Conservation (phyloP, 2,888 invertebrate species). For the Ypsolopha scabrella region DNA sequence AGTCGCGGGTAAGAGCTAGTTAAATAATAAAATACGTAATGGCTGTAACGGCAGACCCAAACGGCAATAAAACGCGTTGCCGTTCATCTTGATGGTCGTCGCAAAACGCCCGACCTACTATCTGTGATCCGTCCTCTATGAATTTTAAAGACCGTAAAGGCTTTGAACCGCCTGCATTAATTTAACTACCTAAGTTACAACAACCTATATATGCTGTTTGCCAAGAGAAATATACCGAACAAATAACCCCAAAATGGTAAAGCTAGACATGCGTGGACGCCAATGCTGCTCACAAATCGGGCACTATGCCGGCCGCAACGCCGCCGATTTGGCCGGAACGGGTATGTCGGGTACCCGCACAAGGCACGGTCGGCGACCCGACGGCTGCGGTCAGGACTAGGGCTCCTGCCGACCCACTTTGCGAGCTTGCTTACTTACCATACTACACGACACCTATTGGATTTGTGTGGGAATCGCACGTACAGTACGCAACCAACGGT, state of each 20-base stretch:
- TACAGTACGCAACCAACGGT: neutral
- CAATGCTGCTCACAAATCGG: neutral
- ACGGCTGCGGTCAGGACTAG: constrained; percentile 14
- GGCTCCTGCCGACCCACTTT: constrained; percentile 18
- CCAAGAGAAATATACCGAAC: neutral
- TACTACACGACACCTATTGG: neutral
- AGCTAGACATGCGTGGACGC: neutral
- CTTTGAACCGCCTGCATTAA: neutral
- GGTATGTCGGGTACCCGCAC: constrained; percentile 4
- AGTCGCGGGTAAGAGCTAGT: neutral
- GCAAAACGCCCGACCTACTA: no score
- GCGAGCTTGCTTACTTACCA: neutral
- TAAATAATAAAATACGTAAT: constrained; percentile 2
- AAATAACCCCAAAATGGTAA: neutral
- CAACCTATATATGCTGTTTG: neutral
- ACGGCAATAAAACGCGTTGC: neutral
- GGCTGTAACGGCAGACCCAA: neutral
- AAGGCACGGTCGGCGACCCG: constrained; percentile 24
- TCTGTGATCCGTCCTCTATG: no score
- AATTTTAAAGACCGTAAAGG: neutral
- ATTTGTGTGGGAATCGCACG: neutral
- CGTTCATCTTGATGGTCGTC: neutral
- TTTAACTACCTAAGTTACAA: neutral
- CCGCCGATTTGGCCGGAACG: neutral
- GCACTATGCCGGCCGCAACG: neutral